Evolutionary conservation across 2,888 invertebrate species (phyloP).

Genomic region (Ctenicera cuprea): DNA sequence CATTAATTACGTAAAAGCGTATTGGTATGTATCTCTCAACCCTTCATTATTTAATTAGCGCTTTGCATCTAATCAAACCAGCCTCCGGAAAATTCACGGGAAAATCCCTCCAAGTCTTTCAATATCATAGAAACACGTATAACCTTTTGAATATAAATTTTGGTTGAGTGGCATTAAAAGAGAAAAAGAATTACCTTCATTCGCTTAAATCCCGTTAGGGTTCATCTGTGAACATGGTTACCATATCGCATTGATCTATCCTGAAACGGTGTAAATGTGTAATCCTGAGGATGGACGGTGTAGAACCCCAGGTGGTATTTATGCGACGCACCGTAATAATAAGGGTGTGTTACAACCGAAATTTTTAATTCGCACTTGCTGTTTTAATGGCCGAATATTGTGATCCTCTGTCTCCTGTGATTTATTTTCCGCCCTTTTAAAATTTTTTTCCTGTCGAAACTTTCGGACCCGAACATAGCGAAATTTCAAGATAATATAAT

Average conservation of each 20-base stretch:
- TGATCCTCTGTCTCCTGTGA: background rate
- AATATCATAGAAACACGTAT: too few relatives aligned
- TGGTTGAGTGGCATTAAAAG: background rate
- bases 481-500: background rate
- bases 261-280: background rate
- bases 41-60: conserved; percentile 9
- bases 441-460: background rate
- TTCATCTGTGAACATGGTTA: background rate
- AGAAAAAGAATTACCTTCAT: background rate
- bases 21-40: background rate
- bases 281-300: conserved; percentile 36
- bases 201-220: background rate
- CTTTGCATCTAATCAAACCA: background rate
- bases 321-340: conserved; percentile 17
- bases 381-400: background rate
- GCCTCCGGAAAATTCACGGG: background rate
- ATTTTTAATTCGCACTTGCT: conserved; percentile 8
- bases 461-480: background rate
- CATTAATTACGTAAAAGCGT: too few relatives aligned
- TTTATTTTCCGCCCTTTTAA: background rate
- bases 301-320: conserved; percentile 24
- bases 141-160: background rate
- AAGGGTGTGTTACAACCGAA: conserved; percentile 12
- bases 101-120: too few relatives aligned
- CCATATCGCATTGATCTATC: background rate